phyloP scores from a whole-genome alignment of 2,113 vertebrate species.

The Empidonax alnorum region DNA sequence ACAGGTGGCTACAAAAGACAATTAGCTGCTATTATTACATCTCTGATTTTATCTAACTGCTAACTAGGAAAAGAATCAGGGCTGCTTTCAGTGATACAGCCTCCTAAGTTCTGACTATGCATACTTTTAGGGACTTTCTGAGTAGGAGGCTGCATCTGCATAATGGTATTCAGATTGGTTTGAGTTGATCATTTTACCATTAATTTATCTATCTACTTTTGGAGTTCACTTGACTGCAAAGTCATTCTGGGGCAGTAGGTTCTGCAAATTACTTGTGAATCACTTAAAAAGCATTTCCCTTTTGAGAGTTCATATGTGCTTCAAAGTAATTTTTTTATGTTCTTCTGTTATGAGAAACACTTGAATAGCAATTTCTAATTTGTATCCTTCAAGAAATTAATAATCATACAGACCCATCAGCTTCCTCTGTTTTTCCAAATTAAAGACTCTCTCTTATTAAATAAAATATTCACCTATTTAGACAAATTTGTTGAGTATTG shows the following conservation, averaged over 20 bases:
- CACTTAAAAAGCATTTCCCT: neutral
- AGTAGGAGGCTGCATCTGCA: constrained; percentile 9
- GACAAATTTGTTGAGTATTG: neutral
- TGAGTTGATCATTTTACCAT: neutral
- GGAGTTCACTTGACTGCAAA: neutral
- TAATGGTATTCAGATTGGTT: neutral
- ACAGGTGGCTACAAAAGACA: constrained; percentile 7
- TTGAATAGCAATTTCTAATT: neutral
- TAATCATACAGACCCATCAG: neutral
- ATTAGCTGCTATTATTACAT: neutral
- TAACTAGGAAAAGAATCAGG: constrained; percentile 17
- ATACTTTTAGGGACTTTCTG: neutral
- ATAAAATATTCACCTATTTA: neutral
- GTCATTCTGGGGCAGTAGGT: neutral
- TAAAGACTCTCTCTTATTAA: neutral
- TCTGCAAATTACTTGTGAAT: neutral
- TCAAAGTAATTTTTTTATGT: neutral
- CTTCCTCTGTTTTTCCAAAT: neutral
- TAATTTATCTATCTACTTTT: neutral
- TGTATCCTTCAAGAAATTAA: neutral
- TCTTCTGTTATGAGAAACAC: neutral
- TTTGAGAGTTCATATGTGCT: neutral
- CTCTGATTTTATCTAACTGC: neutral
- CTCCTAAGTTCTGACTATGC: neutral
- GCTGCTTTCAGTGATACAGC: neutral